Evolutionary conservation across 2,113 vertebrate species (phyloP).

Genomic region (Geothlypis trichas): DNA sequence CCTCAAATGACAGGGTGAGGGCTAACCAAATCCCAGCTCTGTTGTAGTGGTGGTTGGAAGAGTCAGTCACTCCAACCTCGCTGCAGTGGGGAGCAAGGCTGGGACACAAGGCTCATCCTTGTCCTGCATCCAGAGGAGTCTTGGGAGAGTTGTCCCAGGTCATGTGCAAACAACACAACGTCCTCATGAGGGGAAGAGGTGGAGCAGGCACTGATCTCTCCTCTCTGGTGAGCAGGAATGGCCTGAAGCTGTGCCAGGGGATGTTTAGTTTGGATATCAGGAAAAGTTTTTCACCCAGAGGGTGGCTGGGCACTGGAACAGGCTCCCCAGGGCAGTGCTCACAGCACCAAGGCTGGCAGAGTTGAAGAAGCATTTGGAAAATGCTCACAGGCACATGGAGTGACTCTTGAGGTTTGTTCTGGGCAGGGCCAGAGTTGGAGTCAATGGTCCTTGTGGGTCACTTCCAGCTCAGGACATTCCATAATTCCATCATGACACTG

Average conservation of each 20-base stretch:
- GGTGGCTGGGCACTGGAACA: neutral
- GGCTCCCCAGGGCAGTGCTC: neutral
- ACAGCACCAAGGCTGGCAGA: neutral
- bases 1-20: neutral
- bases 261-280: neutral
- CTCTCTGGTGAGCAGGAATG: neutral
- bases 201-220: neutral
- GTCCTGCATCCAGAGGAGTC: rapidly evolving
- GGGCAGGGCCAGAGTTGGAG: neutral
- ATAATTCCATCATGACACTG: neutral
- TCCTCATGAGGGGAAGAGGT: neutral
- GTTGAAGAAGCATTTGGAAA: rapidly evolving
- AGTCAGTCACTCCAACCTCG: neutral
- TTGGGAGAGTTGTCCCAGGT: neutral
- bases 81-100: neutral
- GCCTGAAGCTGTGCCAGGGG: neutral
- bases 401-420: neutral
- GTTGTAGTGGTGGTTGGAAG: neutral
- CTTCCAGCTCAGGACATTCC: neutral
- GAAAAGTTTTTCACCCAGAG: neutral
- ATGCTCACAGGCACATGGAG: rapidly evolving
- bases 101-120: neutral
- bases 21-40: neutral
- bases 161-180: neutral
- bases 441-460: neutral